Base-by-base conservation (phyloP, 53 echinoderm and acorn worm species). In the Crossaster papposus region DNA sequence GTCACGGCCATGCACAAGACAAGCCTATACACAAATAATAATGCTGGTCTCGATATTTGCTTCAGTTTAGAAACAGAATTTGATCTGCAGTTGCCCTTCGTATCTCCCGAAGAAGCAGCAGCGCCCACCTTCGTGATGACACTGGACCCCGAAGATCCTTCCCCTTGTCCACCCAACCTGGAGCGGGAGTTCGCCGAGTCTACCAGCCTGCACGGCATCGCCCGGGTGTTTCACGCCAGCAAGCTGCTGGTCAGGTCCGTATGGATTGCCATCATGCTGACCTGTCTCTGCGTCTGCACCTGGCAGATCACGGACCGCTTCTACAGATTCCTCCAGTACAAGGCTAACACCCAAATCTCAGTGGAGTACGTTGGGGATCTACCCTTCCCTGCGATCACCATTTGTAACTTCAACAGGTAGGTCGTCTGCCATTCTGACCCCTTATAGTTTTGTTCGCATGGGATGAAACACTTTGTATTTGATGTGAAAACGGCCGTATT, bases 131-230 rank as follows among this genome's bases (percentile, higher is more conserved):
- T 26, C n/a, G 28, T 26, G 68, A 26, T 23, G 68, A 28, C 24
- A 68, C 9, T 4, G 24, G 28, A 68, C 24, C 44, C 44, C 44
- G 68, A n/a, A 3, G 68, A 68, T 68, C 68, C n/a, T 1, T 68
- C 68, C 4, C 68, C 68, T 12, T 28, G 28, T 18, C 68, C n/a
- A n/a, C n/a, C 68, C 24, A 89, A 37, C 78, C 44, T 89, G 62
- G 89, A 89, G 78, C 30, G 33, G 12, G 79, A 89, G 55, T 89
- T 89, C 64, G 89, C 89, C 54, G 74, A 77, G 28, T 62, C 35
- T 8, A 89, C 89, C 55, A 79, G 77, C 37, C 78, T 89, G 0
- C 89, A 89, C 50, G 89, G 89, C 24, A 33, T 89, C 33, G 65
- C 77, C 7, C 44, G 64, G 22, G 78, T 89, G 17, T 50, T 54